Evolutionary conservation across 2,113 vertebrate species (phyloP).

Genomic region (Chamaetylas fuelleborni): DNA sequence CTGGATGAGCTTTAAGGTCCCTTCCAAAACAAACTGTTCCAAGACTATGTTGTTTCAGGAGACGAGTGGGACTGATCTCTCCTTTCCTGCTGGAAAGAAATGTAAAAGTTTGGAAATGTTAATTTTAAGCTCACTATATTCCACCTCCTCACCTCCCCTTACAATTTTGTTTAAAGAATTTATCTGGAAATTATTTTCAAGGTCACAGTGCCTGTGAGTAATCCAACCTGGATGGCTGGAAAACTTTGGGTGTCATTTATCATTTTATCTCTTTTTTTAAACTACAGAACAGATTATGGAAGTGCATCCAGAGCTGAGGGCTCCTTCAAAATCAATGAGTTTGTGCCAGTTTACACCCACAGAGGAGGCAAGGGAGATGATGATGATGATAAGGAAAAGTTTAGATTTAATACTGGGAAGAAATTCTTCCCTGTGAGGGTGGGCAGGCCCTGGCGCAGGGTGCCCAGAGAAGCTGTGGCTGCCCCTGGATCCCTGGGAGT

Average conservation of each 20-base stretch:
- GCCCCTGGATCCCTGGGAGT: background rate
- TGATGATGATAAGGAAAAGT: background rate
- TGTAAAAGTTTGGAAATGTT: background rate
- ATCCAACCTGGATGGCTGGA: background rate
- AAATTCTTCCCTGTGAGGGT: background rate
- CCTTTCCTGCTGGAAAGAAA: background rate
- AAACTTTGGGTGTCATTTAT: background rate
- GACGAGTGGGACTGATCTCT: background rate
- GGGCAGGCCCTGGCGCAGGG: accelerated
- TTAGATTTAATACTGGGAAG: background rate
- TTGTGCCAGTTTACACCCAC: background rate
- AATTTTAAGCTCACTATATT: background rate
- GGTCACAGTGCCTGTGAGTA: background rate
- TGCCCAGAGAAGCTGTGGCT: background rate
- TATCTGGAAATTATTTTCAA: slow-evolving; percentile 6
- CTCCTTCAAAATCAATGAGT: background rate
- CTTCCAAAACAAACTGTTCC: background rate
- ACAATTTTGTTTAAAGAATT: background rate
- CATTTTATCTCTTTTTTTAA: background rate
- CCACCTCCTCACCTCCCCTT: background rate
- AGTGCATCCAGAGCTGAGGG: background rate
- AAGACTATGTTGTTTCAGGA: background rate
- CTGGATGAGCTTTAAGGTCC: background rate
- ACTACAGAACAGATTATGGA: background rate
- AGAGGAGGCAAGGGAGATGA: background rate